Percentiles rank a stretch among this genome's conserved stretches.
Evolutionary conservation across 2,113 vertebrate genomes (phyloP).

Genomic region (Silurus glanis): DNA sequence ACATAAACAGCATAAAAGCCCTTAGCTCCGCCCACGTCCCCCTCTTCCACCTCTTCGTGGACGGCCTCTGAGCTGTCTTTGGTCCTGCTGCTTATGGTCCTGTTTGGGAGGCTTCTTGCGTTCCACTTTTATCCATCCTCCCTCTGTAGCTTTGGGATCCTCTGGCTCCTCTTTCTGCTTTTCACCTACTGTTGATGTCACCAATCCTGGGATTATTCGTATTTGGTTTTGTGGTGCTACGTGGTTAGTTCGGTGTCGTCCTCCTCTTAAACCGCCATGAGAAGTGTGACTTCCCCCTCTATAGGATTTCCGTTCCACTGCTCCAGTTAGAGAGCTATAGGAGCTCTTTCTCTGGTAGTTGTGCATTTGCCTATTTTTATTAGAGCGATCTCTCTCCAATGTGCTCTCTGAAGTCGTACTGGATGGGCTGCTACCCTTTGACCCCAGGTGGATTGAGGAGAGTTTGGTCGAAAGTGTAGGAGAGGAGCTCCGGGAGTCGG

Average conservation of each 20-base stretch:
- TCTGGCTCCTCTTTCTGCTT: conserved; percentile 65
- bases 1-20: conserved; percentile 43
- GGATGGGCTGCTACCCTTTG: conserved; percentile 89
- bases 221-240: conserved; percentile 51
- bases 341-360: conserved; percentile 64
- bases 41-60: conserved; percentile 78
- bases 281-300: conserved; percentile 52
- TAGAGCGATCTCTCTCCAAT: conserved; percentile 77
- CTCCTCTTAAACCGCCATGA: conserved; percentile 63
- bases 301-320: conserved; percentile 54
- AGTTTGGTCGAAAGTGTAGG: conserved; percentile 83
- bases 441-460: conserved; percentile 82
- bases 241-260: conserved; percentile 66
- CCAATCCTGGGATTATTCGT: conserved; percentile 83
- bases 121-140: conserved; percentile 92
- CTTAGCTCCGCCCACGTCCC: conserved; percentile 71
- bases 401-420: conserved; percentile 85
- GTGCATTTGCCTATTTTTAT: conserved; percentile 58
- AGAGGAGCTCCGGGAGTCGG: conserved; percentile 83
- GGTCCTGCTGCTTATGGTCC: conserved; percentile 72
- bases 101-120: conserved; percentile 80
- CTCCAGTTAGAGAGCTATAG: conserved; percentile 61
- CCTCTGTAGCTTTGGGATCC: conserved; percentile 76
- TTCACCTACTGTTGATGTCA: conserved; percentile 58
- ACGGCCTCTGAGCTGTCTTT: conserved; percentile 72